Percentiles rank a stretch among this genome's conserved stretches.
phyloP scores from a whole-genome alignment of 2,797 vertebrate genomes.

The Syndactyla subalaris region DNA sequence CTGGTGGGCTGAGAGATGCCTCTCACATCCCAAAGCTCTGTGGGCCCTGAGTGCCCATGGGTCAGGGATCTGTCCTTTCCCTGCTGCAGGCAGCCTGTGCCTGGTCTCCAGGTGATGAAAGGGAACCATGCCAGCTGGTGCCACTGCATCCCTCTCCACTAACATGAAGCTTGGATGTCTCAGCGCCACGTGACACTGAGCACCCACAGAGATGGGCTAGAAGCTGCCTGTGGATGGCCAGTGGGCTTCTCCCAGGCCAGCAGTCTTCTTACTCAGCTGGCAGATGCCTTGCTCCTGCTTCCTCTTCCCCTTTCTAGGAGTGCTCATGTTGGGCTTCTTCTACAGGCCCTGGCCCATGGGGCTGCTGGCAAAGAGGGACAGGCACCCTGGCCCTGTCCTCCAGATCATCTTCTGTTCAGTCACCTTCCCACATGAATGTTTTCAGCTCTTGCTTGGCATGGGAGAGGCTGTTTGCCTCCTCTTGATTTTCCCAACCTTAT shows the following conservation, averaged over 20 bases:
- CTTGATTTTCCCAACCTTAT: not conserved
- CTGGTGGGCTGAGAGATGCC: constrained; percentile 14
- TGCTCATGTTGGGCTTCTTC: not conserved
- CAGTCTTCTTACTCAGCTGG: not conserved
- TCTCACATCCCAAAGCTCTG: not conserved
- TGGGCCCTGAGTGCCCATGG: not conserved
- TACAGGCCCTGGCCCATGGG: not conserved
- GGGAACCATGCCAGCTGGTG: not conserved
- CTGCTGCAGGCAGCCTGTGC: not conserved
- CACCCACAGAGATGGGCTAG: not conserved
- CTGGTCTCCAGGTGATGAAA: not conserved
- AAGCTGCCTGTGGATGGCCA: not conserved
- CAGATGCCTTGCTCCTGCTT: not conserved
- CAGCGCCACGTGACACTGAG: not conserved
- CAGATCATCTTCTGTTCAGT: not conserved
- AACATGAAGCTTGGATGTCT: not conserved
- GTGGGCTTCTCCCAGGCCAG: not conserved
- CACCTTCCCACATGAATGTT: not conserved
- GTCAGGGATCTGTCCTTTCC: not conserved
- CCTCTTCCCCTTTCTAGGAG: not conserved
- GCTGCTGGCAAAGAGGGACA: not conserved
- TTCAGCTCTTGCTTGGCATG: not conserved
- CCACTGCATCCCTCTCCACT: not conserved
- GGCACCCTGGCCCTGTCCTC: not conserved
- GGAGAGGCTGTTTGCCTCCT: not conserved